Conservation (phyloP, 37 sponge, comb jelly and placozoan species). For the Spongilla lacustris region DNA sequence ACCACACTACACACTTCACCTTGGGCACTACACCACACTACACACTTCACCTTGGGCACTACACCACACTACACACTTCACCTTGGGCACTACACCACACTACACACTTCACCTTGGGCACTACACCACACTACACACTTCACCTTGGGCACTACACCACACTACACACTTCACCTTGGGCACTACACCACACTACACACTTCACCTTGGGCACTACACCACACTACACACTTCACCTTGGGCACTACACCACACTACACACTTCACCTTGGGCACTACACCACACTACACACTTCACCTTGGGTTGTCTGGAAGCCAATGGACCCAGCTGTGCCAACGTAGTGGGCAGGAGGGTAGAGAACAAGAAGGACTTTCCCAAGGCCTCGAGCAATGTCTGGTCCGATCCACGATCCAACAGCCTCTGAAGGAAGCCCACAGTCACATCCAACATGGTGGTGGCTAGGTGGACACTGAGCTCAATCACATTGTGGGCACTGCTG, state of each 20-base stretch:
- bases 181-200: too few relatives aligned
- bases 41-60: too few relatives aligned
- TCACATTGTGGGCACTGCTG: slow-evolving; percentile 51
- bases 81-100: too few relatives aligned
- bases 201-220: too few relatives aligned
- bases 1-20: too few relatives aligned
- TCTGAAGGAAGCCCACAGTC: slow-evolving; percentile 55
- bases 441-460: slow-evolving; percentile 60
- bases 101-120: too few relatives aligned
- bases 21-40: too few relatives aligned
- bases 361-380: slow-evolving; percentile 77
- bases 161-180: too few relatives aligned
- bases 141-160: too few relatives aligned
- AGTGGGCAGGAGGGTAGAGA: slow-evolving; percentile 80
- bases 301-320: slow-evolving; percentile 67
- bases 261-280: not conserved
- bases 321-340: slow-evolving; percentile 86
- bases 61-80: too few relatives aligned
- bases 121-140: too few relatives aligned
- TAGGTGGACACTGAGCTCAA: slow-evolving; percentile 72
- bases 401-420: slow-evolving; percentile 14
- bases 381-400: slow-evolving; percentile 24
- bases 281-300: slow-evolving; percentile 32
- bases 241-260: not conserved
- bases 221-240: not conserved